Percentiles rank a stretch among this genome's conserved stretches.
Evolutionary conservation across 2,113 vertebrate genomes (phyloP).

Genomic region (Hydrolagus affinis): DNA sequence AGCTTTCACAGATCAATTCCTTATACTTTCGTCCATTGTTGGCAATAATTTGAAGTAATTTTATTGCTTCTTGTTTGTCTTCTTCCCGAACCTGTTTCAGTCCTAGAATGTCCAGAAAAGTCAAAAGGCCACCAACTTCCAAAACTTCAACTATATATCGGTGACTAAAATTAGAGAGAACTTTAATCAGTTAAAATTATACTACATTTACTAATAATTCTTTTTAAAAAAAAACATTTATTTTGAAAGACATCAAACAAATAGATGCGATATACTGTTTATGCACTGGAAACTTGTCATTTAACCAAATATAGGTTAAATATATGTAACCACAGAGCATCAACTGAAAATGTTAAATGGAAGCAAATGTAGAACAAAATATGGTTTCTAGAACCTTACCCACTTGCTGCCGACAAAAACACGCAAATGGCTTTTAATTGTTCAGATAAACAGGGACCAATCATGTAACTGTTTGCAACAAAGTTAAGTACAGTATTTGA

Average conservation of each 20-base stretch:
- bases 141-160: conserved; percentile 71
- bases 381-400: conserved; percentile 51
- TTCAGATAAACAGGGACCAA: conserved; percentile 55
- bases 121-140: conserved; percentile 63
- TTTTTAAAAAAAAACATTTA: not conserved
- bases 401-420: conserved; percentile 66
- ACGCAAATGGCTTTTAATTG: conserved; percentile 64
- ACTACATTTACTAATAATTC: not conserved
- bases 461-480: conserved; percentile 57
- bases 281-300: no score
- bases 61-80: conserved; percentile 60
- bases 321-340: no score
- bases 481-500: conserved; percentile 45
- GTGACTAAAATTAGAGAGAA: conserved; percentile 47
- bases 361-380: not conserved
- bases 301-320: no score
- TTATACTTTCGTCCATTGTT: conserved; percentile 64
- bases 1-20: conserved; percentile 75
- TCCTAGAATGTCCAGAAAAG: conserved; percentile 67
- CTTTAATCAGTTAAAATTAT: not conserved
- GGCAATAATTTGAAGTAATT: conserved; percentile 60
- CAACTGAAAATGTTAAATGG: no score
- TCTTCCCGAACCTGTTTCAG: conserved; percentile 56
- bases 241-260: no score
- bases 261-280: no score